Evolutionary conservation across 2,797 vertebrate genomes (phyloP).

Genomic region (Bradypodion ventrale): DNA sequence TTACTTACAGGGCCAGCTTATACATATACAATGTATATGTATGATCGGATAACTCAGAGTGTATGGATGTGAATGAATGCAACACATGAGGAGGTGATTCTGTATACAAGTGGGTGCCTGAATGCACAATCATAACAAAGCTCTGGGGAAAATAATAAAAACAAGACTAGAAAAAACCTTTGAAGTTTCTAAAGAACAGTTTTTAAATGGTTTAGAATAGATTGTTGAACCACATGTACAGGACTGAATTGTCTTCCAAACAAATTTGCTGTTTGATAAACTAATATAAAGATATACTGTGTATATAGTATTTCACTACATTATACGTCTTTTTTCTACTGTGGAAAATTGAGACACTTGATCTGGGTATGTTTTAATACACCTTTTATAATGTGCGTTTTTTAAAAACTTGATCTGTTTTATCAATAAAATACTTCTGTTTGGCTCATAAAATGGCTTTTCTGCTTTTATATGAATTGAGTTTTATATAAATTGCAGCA

Average conservation of each 20-base stretch:
- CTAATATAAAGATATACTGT: conserved; percentile 67
- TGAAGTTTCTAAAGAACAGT: conserved; percentile 18
- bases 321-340: conserved; percentile 66
- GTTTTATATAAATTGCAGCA: neutral
- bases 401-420: conserved; percentile 55
- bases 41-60: conserved; percentile 5
- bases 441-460: neutral
- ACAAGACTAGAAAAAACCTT: conserved; percentile 19
- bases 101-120: neutral
- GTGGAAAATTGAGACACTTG: conserved; percentile 69
- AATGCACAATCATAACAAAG: neutral
- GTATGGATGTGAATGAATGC: conserved; percentile 30
- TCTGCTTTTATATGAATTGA: neutral
- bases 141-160: conserved; percentile 16
- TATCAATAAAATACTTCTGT: conserved; percentile 68
- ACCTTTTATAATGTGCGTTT: conserved; percentile 65
- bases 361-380: conserved; percentile 81
- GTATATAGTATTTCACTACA: conserved; percentile 71
- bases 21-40: conserved; percentile 18
- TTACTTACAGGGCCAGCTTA: conserved; percentile 19
- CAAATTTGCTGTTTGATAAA: conserved; percentile 42
- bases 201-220: conserved; percentile 23
- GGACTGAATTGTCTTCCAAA: neutral
- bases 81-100: neutral
- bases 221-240: conserved; percentile 5